Conservation (phyloP, 2,888 invertebrate species). For the Lacanobia oleracea region DNA sequence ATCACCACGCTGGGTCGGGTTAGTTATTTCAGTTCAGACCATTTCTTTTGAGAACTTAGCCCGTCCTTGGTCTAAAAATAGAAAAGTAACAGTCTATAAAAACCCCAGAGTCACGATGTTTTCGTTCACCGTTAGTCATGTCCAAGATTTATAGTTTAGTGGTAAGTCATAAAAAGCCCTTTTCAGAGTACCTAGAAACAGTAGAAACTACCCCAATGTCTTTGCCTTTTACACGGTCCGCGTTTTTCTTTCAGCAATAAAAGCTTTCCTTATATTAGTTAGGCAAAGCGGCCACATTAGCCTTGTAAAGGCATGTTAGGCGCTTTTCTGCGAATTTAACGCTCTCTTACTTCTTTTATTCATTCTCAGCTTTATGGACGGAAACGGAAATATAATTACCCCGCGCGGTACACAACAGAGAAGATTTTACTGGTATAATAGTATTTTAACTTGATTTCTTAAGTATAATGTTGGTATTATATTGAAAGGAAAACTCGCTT, state of each 20-base stretch:
- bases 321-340: slow-evolving; percentile 40
- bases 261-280: slow-evolving; percentile 69
- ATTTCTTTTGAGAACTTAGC: not conserved
- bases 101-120: not conserved
- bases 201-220: slow-evolving; percentile 60
- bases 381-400: slow-evolving; percentile 35
- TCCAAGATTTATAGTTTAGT: slow-evolving; percentile 22
- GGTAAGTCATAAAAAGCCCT: slow-evolving; percentile 24
- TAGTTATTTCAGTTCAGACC: not conserved
- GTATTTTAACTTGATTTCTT: slow-evolving; percentile 17
- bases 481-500: slow-evolving; percentile 3
- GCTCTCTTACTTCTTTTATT: slow-evolving; percentile 26
- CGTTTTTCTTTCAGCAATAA: slow-evolving; percentile 66
- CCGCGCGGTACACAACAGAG: not conserved
- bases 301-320: slow-evolving; percentile 32
- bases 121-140: not conserved
- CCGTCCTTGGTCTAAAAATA: not conserved
- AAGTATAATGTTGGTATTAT: slow-evolving; percentile 21
- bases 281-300: slow-evolving; percentile 58
- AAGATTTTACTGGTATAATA: not conserved
- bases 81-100: not conserved
- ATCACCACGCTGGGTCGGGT: not conserved
- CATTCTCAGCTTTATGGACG: slow-evolving; percentile 20
- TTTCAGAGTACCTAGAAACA: slow-evolving; percentile 62
- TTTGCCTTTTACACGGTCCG: slow-evolving; percentile 65